Evolutionary conservation across 2,113 vertebrate genomes (phyloP), one percentile per base, ranked within the genome.

Genomic region (Corythoichthys haematopterus): DNA sequence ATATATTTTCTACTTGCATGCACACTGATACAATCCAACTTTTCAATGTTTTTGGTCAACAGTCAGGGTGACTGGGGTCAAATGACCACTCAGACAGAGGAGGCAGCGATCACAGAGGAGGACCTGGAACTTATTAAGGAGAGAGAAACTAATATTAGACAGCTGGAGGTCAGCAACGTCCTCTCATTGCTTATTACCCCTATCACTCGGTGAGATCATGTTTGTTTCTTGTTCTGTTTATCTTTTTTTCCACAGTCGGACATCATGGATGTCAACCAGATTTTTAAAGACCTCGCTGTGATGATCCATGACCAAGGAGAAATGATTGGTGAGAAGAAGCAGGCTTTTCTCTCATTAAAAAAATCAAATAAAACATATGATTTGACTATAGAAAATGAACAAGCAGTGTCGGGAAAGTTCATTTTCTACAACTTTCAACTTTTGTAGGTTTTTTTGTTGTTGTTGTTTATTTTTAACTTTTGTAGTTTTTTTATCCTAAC

Each of bases 221-320:
- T 36, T 37, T 69, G 6, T 59, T 14, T 51, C 2, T n/a, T 12
- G 2, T 5, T 45, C 38, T 40, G 38, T 40, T 40, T 40, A 43
- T 43, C 16, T 3, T 7, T 1, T 66, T 76, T 57, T 36, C 87
- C 82, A 78, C 88, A 99, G 97, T 96, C 96, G 70, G 96, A 99
- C 68, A 98, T 99, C 81, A 79, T 97, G 91, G 96, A 98, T 84
- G 96, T 98, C 65, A 99, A 98, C 87, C 96, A 98, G 90, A 99
- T 99, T 88, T 99, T 99, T 87, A 98, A 98, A 89, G 96, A 99
- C 89, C 86, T 99, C 78, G 96, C 96, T 36, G 93, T 97, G 84
- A 99, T 99, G 97, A 98, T 99, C 84, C 97, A 99, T 53, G 97
- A 99, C 78, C 97, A 99, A 84, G 96, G 96, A 84, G 97, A 98